These are phyloP conservation scores for Glaucopsyche alexis DNA, from an alignment of 2,888 invertebrate species.

Conservation along the genomic window DNA sequence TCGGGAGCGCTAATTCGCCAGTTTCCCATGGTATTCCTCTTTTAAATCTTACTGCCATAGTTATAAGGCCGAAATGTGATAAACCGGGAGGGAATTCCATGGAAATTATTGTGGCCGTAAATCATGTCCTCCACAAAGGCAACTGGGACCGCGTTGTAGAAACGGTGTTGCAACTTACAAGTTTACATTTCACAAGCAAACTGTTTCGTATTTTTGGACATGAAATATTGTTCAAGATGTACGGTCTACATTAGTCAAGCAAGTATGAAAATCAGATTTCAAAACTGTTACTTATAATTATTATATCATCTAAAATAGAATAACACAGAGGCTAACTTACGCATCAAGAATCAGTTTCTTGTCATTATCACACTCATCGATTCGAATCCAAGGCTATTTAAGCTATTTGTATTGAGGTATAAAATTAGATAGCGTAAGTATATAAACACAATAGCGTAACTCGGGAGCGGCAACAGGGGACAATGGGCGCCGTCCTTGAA, in stretches of 20 bases:
- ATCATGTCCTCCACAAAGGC: conserved; percentile 46
- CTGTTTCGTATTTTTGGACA: conserved; percentile 14
- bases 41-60: not conserved
- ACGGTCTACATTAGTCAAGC: conserved; percentile 11
- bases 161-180: not conserved
- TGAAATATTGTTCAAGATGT: conserved; percentile 11
- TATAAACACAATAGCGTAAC: conserved; percentile 40
- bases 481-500: conserved; percentile 72
- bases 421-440: conserved; percentile 5
- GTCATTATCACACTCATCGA: not conserved
- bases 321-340: not conserved
- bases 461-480: conserved; percentile 45
- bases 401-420: conserved; percentile 13
- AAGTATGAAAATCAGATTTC: conserved; percentile 23
- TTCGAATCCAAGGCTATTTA: not conserved
- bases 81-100: conserved; percentile 36
- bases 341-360: not conserved
- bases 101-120: conserved; percentile 68
- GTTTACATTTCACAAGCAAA: conserved; percentile 13
- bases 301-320: not conserved
- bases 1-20: conserved; percentile 47
- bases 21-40: conserved; percentile 38
- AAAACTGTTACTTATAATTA: not conserved
- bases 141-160: conserved; percentile 35
- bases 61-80: not conserved